Conservation (phyloP, 2,113 vertebrate species). For the Forbesichthys agassizii region DNA sequence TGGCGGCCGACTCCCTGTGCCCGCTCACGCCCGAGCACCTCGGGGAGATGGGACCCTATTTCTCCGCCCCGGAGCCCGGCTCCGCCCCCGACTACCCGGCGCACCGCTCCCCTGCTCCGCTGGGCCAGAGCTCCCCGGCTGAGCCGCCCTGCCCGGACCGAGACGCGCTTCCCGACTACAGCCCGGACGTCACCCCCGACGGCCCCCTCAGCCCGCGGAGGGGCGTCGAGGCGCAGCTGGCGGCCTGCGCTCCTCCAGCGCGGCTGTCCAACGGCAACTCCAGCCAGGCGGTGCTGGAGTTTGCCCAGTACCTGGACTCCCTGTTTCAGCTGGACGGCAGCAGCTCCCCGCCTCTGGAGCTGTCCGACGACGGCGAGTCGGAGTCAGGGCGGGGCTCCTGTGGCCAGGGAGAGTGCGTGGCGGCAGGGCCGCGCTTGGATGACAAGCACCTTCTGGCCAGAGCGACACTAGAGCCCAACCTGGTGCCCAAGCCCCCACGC, state of each 20-base stretch:
- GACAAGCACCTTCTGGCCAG: conserved; percentile 89
- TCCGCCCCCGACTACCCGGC: conserved; percentile 63
- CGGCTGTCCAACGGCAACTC: conserved; percentile 89
- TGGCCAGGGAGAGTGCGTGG: conserved; percentile 84
- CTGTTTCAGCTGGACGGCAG: conserved; percentile 95
- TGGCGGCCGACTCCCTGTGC: conserved; percentile 90
- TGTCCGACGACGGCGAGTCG: conserved; percentile 78
- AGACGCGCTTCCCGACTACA: conserved; percentile 58
- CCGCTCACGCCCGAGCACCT: conserved; percentile 80
- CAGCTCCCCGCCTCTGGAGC: conserved; percentile 91
- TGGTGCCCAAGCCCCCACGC: conserved; percentile 95
- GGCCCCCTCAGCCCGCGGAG: conserved; percentile 61
- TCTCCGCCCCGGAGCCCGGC: conserved; percentile 63
- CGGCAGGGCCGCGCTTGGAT: conserved; percentile 81
- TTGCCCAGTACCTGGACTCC: conserved; percentile 97
- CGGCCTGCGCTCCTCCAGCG: conserved; percentile 55
- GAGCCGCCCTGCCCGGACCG: conserved; percentile 60
- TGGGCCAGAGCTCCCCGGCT: conserved; percentile 59
- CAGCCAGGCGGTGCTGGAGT: conserved; percentile 96
- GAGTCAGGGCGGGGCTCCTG: conserved; percentile 78
- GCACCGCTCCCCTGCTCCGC: conserved; percentile 62
- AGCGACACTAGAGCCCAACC: conserved; percentile 93
- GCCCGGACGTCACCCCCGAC: conserved; percentile 59
- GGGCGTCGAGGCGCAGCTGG: conserved; percentile 35
- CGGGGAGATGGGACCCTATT: conserved; percentile 75